Conservation (phyloP, 2,113 vertebrate genomes). For the Talpa occidentalis region DNA sequence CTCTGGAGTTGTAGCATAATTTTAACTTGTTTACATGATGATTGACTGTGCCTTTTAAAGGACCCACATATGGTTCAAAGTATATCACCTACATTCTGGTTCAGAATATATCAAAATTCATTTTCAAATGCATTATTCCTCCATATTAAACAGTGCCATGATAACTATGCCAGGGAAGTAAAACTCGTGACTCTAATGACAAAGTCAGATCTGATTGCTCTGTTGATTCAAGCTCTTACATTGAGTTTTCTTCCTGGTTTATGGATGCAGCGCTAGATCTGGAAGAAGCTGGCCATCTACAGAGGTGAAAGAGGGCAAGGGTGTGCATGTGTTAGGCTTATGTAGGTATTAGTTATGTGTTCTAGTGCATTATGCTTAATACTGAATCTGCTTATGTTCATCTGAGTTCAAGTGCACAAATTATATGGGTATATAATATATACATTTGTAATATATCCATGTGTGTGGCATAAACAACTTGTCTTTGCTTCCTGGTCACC, state of each 20-base stretch:
- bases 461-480: neutral
- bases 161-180: neutral
- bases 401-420: neutral
- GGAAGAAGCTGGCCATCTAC: neutral
- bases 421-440: neutral
- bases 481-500: neutral
- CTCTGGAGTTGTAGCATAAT: neutral
- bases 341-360: neutral
- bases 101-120: neutral
- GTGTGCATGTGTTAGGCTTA: neutral
- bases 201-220: neutral
- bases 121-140: constrained; percentile 35
- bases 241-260: neutral
- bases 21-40: neutral
- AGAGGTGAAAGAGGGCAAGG: neutral
- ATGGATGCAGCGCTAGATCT: neutral
- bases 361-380: neutral
- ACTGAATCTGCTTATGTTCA: neutral
- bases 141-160: neutral
- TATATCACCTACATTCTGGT: neutral
- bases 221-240: neutral
- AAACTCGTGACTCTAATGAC: neutral
- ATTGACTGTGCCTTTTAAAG: constrained; percentile 2
- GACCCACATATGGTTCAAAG: neutral
- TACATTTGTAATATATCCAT: neutral